Evolutionary conservation across 2,888 invertebrate genomes (phyloP).

Genomic region (Spialia ferax): DNA sequence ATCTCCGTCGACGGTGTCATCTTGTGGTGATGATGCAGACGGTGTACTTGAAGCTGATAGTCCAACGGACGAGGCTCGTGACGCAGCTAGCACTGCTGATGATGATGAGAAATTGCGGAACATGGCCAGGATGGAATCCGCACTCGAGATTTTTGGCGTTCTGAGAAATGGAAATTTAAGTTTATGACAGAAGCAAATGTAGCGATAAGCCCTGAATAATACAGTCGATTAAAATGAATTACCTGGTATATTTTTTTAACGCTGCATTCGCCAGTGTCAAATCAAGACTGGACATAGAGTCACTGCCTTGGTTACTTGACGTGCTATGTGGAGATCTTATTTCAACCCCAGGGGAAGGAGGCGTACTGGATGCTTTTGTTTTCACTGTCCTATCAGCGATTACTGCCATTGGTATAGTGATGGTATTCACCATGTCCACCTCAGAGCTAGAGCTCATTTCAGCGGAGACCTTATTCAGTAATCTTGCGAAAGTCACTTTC

Average conservation of each 20-base stretch:
- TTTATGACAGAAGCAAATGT: conserved; percentile 22
- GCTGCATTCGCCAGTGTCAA: conserved; percentile 88
- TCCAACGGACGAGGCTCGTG: conserved; percentile 87
- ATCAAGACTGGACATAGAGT: conserved; percentile 92
- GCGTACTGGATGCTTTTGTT: conserved; percentile 81
- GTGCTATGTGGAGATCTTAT: conserved; percentile 89
- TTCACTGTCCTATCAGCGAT: conserved; percentile 73
- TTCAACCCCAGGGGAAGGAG: conserved; percentile 90
- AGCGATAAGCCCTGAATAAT: conserved; percentile 8
- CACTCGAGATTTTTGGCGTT: conserved; percentile 90
- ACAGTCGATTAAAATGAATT: conserved; percentile 21
- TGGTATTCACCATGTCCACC: conserved; percentile 86
- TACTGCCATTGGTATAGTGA: conserved; percentile 80
- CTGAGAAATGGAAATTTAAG: conserved; percentile 56
- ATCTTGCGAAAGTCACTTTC: conserved; percentile 92
- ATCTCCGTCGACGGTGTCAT: conserved; percentile 90
- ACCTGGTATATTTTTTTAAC: conserved; percentile 85
- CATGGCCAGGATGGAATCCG: conserved; percentile 93
- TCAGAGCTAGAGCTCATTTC: conserved; percentile 93
- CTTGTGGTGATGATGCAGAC: conserved; percentile 91
- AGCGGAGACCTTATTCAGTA: conserved; percentile 91
- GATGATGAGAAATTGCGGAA: conserved; percentile 91
- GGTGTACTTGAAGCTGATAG: conserved; percentile 90
- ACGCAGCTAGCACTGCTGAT: conserved; percentile 84
- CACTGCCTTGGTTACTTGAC: conserved; percentile 92